Evolutionary conservation across 2,797 vertebrate species (phyloP).

Genomic region (Taeniopygia guttata): DNA sequence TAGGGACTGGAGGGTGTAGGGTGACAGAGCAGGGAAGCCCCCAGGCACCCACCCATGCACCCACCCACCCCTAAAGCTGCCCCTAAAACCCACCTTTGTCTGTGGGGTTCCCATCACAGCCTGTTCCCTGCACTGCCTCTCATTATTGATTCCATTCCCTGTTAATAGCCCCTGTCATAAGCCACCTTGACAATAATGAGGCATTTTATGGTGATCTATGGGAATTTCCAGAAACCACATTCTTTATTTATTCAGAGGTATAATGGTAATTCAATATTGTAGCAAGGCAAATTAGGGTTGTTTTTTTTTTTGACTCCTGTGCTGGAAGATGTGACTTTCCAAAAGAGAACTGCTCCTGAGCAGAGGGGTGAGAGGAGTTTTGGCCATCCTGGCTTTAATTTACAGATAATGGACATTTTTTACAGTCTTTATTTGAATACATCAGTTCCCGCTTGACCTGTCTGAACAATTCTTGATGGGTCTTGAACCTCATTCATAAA

Average conservation of each 20-base stretch:
- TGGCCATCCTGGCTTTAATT: background rate
- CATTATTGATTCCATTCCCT: background rate
- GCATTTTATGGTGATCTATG: slow-evolving; percentile 41
- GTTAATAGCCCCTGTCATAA: slow-evolving; percentile 3
- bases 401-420: background rate
- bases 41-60: background rate
- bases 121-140: background rate
- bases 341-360: background rate
- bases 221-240: slow-evolving; percentile 5
- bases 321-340: background rate
- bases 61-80: background rate
- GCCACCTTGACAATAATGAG: slow-evolving; percentile 17
- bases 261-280: slow-evolving; percentile 25
- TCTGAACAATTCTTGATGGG: slow-evolving; percentile 14
- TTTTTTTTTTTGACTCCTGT: background rate
- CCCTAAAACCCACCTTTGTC: background rate
- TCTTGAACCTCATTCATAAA: background rate
- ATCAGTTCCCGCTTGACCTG: slow-evolving; percentile 38
- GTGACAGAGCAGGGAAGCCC: background rate
- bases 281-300: background rate
- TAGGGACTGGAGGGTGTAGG: accelerated
- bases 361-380: background rate
- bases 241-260: slow-evolving; percentile 11
- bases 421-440: slow-evolving; percentile 1
- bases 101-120: accelerated